phyloP scores from a whole-genome alignment of 2,113 vertebrate species.

The Oplegnathus fasciatus region DNA sequence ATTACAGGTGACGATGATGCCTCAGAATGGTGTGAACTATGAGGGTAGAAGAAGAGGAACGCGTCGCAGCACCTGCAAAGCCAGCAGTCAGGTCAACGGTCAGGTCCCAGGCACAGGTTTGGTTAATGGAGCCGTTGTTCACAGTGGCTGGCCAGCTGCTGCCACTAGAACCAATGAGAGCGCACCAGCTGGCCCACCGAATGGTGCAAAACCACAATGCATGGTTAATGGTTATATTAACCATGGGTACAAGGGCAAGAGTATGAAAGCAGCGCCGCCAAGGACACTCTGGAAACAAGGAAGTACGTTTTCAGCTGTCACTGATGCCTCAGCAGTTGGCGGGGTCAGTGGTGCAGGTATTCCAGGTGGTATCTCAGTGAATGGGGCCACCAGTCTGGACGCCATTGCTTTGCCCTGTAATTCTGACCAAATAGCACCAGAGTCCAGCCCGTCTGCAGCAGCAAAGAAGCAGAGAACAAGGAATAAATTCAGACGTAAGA shows the following conservation, averaged over 20 bases:
- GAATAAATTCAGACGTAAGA: slow-evolving; percentile 16
- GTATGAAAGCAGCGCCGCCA: not conserved
- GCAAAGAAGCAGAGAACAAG: slow-evolving; percentile 2
- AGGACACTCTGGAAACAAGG: not conserved
- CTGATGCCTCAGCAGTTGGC: slow-evolving; percentile 3
- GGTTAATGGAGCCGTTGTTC: slow-evolving; percentile 21
- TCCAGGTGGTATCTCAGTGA: not conserved
- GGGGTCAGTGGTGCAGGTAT: not conserved
- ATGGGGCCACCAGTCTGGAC: not conserved
- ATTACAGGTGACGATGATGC: slow-evolving; percentile 60
- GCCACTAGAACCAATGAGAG: not conserved
- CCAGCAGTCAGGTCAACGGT: not conserved
- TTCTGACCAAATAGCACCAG: slow-evolving; percentile 7
- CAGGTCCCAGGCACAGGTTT: slow-evolving; percentile 2
- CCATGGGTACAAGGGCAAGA: slow-evolving; percentile 8
- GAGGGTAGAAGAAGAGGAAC: slow-evolving; percentile 3
- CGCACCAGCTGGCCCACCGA: not conserved
- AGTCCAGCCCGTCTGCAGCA: not conserved
- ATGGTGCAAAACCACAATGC: not conserved
- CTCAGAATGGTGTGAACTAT: slow-evolving; percentile 26
- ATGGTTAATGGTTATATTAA: slow-evolving; percentile 46
- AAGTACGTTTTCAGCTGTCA: not conserved
- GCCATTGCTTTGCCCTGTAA: not conserved
- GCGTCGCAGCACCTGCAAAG: not conserved
- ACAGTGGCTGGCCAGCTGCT: not conserved